Evolutionary conservation across 2,797 vertebrate species (phyloP).

Genomic region (Stomatorhinus walkeri): DNA sequence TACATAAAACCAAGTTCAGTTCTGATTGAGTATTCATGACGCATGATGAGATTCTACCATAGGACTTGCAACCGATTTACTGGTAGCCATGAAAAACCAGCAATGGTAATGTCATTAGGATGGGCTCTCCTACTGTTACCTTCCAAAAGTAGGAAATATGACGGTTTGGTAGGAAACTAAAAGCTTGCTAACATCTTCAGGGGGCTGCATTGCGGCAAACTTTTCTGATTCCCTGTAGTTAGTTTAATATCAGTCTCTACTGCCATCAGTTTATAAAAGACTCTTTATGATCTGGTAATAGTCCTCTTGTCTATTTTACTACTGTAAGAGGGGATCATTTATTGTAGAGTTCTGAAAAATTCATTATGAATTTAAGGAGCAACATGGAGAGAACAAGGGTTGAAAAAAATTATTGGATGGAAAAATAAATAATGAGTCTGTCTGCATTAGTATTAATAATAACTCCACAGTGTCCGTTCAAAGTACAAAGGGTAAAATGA

Average conservation of each 20-base stretch:
- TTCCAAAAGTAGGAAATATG: not conserved
- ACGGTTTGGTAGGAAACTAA: not conserved
- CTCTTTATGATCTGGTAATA: not conserved
- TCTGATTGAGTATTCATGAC: not conserved
- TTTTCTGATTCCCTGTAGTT: not conserved
- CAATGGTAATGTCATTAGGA: not conserved
- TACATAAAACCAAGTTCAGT: not conserved
- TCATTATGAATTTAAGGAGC: not conserved
- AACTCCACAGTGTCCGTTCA: not conserved
- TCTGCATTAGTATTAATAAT: not conserved
- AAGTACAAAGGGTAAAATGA: not conserved
- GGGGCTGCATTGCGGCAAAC: not conserved
- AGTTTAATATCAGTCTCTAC: not conserved
- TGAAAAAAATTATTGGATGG: not conserved
- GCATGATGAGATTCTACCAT: not conserved
- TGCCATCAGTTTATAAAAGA: not conserved
- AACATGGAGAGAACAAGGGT: not conserved
- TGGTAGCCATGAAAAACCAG: not conserved
- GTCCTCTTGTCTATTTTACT: not conserved
- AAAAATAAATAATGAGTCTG: not conserved
- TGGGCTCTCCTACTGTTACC: not conserved
- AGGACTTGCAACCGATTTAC: not conserved
- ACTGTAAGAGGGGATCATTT: not conserved
- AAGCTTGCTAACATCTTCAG: not conserved
- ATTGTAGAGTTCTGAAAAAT: not conserved